Evolutionary conservation across 2,888 invertebrate genomes (phyloP), one percentile per base, ranked within the genome.

Genomic region (Tachina fera): DNA sequence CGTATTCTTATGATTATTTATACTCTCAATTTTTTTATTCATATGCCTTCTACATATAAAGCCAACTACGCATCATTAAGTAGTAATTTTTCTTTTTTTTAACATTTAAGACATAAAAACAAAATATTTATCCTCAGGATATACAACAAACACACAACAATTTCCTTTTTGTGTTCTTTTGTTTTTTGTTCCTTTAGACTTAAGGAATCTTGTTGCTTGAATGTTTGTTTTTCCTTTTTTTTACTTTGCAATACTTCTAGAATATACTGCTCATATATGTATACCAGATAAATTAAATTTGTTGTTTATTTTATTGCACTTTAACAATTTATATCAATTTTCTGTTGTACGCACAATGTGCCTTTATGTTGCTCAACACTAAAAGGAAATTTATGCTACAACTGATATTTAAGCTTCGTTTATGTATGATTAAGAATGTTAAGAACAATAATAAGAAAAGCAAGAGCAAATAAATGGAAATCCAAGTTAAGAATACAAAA

Each of bases 341-440:
- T 83, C 86, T 83, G 76, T 86, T 86, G 76, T 76, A 75, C 82
- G 75, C 86, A 75, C 53, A 82, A 82, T 78, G 85, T 85, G 83
- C 53, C 51, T 39, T 72, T 16, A 53, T 45, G 16, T 60, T 67
- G 14, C 14, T 53, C 31, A 53, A 45, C 51, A 65, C 9, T 19
- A n/a, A 56, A 61, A 68, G n/a, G 51, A 61, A 31, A 58, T 81
- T 67, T 74, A 60, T 74, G 56, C 10, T 60, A 51, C 65, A 74
- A 58, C 11, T n/a, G n/a, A 31, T 60, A 47, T 22, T 19, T 51
- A 53, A 13, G 14, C 6, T 10, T 13, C 11, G 19, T 61, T 10
- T 53, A 67, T 16, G 41, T 58, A 41, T 58, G 11, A 79, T 63
- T 14, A 63, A 78, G 61, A 79, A 63, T 47, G 71, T 31, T 45